These are phyloP conservation scores for Rhagoletis pomonella DNA, from an alignment of 1,140 invertebrate genomes.

Conservation along the genomic window DNA sequence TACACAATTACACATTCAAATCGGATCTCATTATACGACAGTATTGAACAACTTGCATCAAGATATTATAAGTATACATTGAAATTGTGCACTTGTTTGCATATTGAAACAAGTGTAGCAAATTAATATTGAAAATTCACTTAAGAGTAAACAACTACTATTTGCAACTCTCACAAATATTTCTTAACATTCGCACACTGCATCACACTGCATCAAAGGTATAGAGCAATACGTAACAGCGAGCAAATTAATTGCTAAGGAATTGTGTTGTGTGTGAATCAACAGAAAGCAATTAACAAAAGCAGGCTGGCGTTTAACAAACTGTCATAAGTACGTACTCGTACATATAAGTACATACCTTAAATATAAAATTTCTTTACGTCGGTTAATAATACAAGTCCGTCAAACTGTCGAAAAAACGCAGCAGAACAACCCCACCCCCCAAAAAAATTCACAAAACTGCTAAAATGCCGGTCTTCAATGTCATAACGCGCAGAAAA, in stretches of 20 bases:
- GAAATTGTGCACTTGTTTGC: neutral
- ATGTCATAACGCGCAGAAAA: slow-evolving; percentile 59
- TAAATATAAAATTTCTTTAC: slow-evolving; percentile 1
- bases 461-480: slow-evolving; percentile 63
- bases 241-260: slow-evolving; percentile 22
- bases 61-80: slow-evolving; percentile 35
- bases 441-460: slow-evolving; percentile 1
- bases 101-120: slow-evolving; percentile 34
- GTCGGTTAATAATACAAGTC: slow-evolving; percentile 20
- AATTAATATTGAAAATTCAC: slow-evolving; percentile 15
- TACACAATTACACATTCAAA: neutral
- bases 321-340: neutral
- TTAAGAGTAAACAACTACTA: neutral
- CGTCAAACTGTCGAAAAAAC: slow-evolving; percentile 57
- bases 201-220: neutral
- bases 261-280: slow-evolving; percentile 9
- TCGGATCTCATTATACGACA: slow-evolving; percentile 30
- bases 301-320: neutral
- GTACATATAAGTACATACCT: neutral
- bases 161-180: neutral
- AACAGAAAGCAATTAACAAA: neutral
- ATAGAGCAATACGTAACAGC: neutral
- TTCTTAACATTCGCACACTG: neutral
- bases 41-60: slow-evolving; percentile 32
- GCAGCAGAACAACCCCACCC: slow-evolving; percentile 32